Base-by-base conservation (phyloP, 64 coral and sea anemone species). In the Actinia tenebrosa region DNA sequence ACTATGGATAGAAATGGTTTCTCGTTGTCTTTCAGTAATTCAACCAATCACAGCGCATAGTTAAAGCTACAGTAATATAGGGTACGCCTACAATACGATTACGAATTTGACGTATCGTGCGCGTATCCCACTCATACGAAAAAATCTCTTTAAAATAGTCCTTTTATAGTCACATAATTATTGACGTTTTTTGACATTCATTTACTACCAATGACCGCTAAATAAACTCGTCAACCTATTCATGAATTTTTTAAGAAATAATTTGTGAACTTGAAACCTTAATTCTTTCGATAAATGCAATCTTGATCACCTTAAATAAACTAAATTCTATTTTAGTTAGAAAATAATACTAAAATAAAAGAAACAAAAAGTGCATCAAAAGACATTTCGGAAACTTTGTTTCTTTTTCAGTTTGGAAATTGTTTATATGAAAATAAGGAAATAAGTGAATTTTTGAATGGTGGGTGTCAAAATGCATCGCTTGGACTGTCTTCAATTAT, bases 401-500 rank as follows among this genome's bases (percentile, higher is more conserved):
- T 66, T 66, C n/a, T 23, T 66, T n/a, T n/a, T 5, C 22, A n/a
- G 7, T n/a, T 66, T 66, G 3, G 22, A n/a, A n/a, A 20, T 66
- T 66, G 63, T 20, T 20, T 66, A 1, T 8, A 22, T 50, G 7
- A 50, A 50, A 50, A 50, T 50, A 50, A 5, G 7, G 7, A 66
- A n/a, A 20, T 22, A 66, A n/a, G 63, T 3, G 8, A n/a, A 66
- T n/a, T 20, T 1, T 66, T 66, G 63, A n/a, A 19, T 61, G 60
- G 60, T 1, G 16, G 63, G 15, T 66, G 19, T 7, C 63, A 66
- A 66, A 20, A 23, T 20, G 7, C 19, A 75, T 75, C 69, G 69
- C 69, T 75, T 75, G 69, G 69, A 42, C 69, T 75, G 69, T 75
- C 69, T 27, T 69, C 8, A n/a, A 23, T 75, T 43, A 75, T 75